Evolutionary conservation across 2,113 vertebrate genomes (phyloP).

Genomic region (Leptodactylus fuscus): DNA sequence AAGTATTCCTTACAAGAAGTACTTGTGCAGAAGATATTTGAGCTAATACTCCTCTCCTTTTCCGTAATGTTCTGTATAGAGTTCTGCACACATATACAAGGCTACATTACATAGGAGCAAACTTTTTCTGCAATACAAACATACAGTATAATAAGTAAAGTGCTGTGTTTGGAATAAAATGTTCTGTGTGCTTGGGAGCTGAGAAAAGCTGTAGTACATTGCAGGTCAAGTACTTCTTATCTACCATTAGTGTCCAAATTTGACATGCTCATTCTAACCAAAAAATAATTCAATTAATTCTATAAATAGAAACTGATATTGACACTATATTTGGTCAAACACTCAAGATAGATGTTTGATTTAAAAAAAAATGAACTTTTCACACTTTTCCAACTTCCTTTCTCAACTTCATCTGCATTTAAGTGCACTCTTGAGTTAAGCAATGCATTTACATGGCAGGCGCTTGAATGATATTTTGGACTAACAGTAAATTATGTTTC

Average conservation of each 20-base stretch:
- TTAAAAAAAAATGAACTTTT: constrained; percentile 31
- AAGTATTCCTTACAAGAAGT: no score
- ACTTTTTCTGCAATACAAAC: not conserved
- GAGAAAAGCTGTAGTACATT: not conserved
- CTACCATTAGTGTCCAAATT: constrained; percentile 2
- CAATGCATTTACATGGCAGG: constrained; percentile 36
- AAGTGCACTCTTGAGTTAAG: constrained; percentile 43
- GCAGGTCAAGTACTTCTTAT: constrained; percentile 12
- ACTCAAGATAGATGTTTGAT: constrained; percentile 13
- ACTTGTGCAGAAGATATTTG: no score
- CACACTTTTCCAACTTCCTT: constrained; percentile 40
- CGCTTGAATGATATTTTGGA: constrained; percentile 32
- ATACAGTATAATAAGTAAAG: not conserved
- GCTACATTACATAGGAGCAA: not conserved
- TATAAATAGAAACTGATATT: constrained; percentile 28
- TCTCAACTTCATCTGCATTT: not conserved
- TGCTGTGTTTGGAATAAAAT: not conserved
- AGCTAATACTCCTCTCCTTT: no score
- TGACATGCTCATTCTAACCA: not conserved
- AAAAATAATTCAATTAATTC: not conserved
- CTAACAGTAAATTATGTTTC: constrained; percentile 15
- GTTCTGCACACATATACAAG: no score
- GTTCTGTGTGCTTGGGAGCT: not conserved
- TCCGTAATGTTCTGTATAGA: no score
- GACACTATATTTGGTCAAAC: constrained; percentile 5